Base-by-base conservation (phyloP, 2,797 vertebrate species). In the Lateolabrax maculatus region DNA sequence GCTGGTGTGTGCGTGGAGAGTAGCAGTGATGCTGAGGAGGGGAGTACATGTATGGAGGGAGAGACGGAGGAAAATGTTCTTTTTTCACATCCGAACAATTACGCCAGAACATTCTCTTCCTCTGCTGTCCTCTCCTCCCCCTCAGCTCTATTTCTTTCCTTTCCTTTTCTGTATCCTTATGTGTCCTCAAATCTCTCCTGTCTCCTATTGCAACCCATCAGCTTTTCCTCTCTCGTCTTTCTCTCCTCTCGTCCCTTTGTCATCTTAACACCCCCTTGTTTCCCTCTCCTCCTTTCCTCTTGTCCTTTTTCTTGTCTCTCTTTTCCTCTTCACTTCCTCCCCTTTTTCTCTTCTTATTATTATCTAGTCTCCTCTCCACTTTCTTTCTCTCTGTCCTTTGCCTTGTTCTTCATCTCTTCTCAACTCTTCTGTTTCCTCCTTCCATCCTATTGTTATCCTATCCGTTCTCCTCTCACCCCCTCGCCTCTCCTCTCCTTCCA, bases 21-120 rank as follows among this genome's bases (percentile, higher is more conserved):
- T 25, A 18, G 16, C 43, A 61, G 36, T 29, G 62, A 49, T 23
- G 65, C 23, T 8, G 63, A 57, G 34, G 68, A 21, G 39, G 16
- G 25, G 27, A 15, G 34, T 41, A 31, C 7, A 29, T 21, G 66
- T 34, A n/a, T 41, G 57, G 18, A 58, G 39, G 27, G 37, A 48
- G 34, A 36, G 66, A 58, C 18, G 15, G 49, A 66, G 21, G 44
- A 49, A 58, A 67, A 56, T 57, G 27, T 53, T 39, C 5, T 52
- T 48, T 66, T 53, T 64, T 16, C 41, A 53, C 36, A 53, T 75
- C 21, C 46, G 36, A 70, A 36, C 46, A 64, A 48, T 77, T 61
- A 49, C 5, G 1, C 52, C 4, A 37, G 23, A 72, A 63, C 61
- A 53, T 60, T 37, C n/a, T 41, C 16, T 61, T 61, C 73, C 5